Percentiles rank a stretch among this genome's conserved stretches.
phyloP scores from a whole-genome alignment of 2,888 invertebrate genomes.

The Synanthedon andrenaeformis region DNA sequence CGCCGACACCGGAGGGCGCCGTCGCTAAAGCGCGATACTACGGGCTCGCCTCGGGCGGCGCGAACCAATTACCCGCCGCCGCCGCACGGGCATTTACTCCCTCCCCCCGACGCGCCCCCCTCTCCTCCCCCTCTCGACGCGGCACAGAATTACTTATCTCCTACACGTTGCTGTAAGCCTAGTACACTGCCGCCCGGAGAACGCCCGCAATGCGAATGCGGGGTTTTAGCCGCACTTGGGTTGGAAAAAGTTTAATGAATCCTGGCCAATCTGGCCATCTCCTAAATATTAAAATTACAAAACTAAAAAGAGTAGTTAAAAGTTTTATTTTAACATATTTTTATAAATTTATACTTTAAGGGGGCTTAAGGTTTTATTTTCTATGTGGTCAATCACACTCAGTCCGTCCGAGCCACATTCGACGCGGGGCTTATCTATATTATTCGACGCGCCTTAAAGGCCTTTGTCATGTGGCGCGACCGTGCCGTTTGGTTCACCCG shows the following conservation, averaged over 20 bases:
- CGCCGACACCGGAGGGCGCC: constrained; percentile 68
- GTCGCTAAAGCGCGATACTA: constrained; percentile 70
- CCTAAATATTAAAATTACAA: too few species aligned
- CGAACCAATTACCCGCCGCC: constrained; percentile 69
- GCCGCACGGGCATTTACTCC: constrained; percentile 17
- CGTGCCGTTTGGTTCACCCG: constrained; percentile 23
- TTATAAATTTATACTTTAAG: too few species aligned
- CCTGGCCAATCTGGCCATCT: too few species aligned
- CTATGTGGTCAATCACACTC: neutral
- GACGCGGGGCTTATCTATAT: constrained; percentile 31
- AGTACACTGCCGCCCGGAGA: constrained; percentile 59
- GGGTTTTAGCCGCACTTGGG: constrained; percentile 3
- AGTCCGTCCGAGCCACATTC: constrained; percentile 1
- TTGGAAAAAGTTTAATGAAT: neutral
- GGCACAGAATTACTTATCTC: constrained; percentile 54
- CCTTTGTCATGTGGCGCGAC: constrained; percentile 44
- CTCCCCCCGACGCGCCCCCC: neutral
- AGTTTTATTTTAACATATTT: too few species aligned
- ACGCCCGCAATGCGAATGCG: constrained; percentile 59
- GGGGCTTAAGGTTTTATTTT: too few species aligned
- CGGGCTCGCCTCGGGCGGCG: constrained; percentile 70
- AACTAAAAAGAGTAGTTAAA: too few species aligned
- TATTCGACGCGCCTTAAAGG: constrained; percentile 39
- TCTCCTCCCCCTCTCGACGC: constrained; percentile 19
- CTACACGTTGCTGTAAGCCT: constrained; percentile 40